Evolutionary conservation across 1,140 invertebrate species (phyloP).

Genomic region (Drosophila ambigua): DNA sequence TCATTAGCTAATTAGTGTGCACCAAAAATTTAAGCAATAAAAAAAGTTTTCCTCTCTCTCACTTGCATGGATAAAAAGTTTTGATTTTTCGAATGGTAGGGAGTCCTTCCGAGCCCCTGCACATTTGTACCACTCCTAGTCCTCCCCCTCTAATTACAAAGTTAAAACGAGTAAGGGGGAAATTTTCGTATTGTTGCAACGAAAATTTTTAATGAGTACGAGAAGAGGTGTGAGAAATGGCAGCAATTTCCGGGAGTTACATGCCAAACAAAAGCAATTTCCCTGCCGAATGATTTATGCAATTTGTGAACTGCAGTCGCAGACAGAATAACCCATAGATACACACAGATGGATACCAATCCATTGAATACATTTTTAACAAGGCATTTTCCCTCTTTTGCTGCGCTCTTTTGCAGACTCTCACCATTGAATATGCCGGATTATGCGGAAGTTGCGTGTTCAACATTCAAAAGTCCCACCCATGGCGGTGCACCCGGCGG

Average conservation of each 20-base stretch:
- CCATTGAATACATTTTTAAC: slow-evolving; percentile 52
- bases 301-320: slow-evolving; percentile 44
- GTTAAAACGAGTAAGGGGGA: slow-evolving; percentile 66
- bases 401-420: slow-evolving; percentile 59
- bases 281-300: slow-evolving; percentile 79
- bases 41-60: slow-evolving; percentile 56
- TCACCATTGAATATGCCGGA: slow-evolving; percentile 84
- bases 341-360: not conserved
- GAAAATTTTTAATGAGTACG: slow-evolving; percentile 55
- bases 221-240: slow-evolving; percentile 23
- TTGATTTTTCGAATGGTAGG: slow-evolving; percentile 31
- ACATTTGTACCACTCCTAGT: not conserved
- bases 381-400: slow-evolving; percentile 20
- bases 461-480: slow-evolving; percentile 83
- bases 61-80: slow-evolving; percentile 44
- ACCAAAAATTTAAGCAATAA: slow-evolving; percentile 74
- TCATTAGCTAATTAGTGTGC: slow-evolving; percentile 79
- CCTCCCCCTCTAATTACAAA: slow-evolving; percentile 66
- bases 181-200: slow-evolving; percentile 49
- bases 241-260: slow-evolving; percentile 66
- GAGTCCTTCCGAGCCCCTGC: slow-evolving; percentile 16
- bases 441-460: slow-evolving; percentile 85
- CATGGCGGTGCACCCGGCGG: slow-evolving; percentile 29
- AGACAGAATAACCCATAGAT: slow-evolving; percentile 47
- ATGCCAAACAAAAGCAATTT: slow-evolving; percentile 79